Evolutionary conservation across 1,140 invertebrate species (phyloP), one percentile per base, ranked within the genome.

Genomic region (Latrodectus geometricus): DNA sequence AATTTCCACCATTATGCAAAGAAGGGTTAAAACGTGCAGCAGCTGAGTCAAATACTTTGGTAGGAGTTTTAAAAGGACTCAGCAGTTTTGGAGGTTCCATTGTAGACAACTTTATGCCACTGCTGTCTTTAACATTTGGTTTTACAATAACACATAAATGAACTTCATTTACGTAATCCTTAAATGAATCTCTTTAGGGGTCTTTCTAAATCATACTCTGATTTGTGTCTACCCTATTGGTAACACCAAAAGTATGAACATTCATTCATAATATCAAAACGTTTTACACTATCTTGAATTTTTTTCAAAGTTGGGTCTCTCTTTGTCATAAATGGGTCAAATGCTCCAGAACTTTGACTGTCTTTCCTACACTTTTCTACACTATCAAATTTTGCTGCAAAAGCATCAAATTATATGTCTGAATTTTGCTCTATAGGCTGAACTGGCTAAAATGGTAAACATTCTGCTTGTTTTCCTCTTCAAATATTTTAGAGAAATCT

Each of bases 311-410:
- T 88, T 88, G 75, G 77, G 56, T 80, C 78, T 48, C 65, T 66
- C 54, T 88, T 87, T 68, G 85, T 85, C 73, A 97, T 91, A 91
- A 97, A 97, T 4, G 95, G 93, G 90, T 98, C 97, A 90, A 96
- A 96, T 56, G 93, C 93, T 75, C 95, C 95, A n/a, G 94, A 92
- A 23, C 87, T 89, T 52, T 91, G 91, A 86, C 21, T 86, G 52
- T 87, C 88, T 72, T 65, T 84, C n/a, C n/a, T n/a, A n/a, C n/a
- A n/a, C n/a, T n/a, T n/a, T n/a, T n/a, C n/a, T 11, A 86, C 87
- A 75, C 54, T 70, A 72, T 89, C 89, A 81, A 90, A 90, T 88
- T n/a, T 88, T 74, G 89, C 85, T 20, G 88, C 89, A 84, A 91
- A 91, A n/a, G 89, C 90, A 84, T 90, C 90, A 89, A 91, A 91